Base-by-base conservation (phyloP, 2,797 vertebrate species). In the Mormyrus proboscirostris region DNA sequence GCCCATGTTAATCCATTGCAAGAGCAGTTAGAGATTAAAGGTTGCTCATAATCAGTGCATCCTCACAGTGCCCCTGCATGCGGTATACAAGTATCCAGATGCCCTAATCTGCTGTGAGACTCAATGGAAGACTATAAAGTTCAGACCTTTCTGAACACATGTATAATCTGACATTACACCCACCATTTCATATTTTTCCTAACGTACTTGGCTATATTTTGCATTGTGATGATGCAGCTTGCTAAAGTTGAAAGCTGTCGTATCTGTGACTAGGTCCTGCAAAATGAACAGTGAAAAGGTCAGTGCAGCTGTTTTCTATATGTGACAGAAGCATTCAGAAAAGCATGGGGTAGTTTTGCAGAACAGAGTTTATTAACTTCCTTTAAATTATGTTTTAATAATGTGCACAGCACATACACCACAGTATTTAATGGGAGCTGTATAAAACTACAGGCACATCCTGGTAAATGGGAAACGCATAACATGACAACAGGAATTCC, bases 391-490 rank as follows among this genome's bases (percentile, higher is more conserved):
- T 94, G 53, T 93, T 89, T 92, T 91, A 69, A 89, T 83, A 90
- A 90, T 97, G 96, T 97, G 96, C 96, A 96, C 92, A 95, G 96
- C 96, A 97, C 96, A 96, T 95, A 96, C 94, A 93, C 91, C 91
- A 93, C 92, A 92, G 91, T 92, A 92, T 92, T 89, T 90, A 94
- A 93, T 87, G 91, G 93, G 92, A 95, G 95, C 96, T 95, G 96
- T 95, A 96, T 96, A 95, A 95, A 96, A 96, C 95, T 96, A 96
- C 96, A 96, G 96, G 95, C 93, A 93, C 93, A 94, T 92, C 92
- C 93, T 91, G 90, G 59, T 83, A 91, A 89, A 69, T 88, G 86
- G 19, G 88, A 89, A 90, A 91, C 73, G 65, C 73, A 89, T 89
- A 88, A 79, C 79, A 86, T 88, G 88, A 90, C 49, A 87, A 88